Evolutionary conservation across 2,888 invertebrate genomes (phyloP).

Genomic region (Protula sp.): DNA sequence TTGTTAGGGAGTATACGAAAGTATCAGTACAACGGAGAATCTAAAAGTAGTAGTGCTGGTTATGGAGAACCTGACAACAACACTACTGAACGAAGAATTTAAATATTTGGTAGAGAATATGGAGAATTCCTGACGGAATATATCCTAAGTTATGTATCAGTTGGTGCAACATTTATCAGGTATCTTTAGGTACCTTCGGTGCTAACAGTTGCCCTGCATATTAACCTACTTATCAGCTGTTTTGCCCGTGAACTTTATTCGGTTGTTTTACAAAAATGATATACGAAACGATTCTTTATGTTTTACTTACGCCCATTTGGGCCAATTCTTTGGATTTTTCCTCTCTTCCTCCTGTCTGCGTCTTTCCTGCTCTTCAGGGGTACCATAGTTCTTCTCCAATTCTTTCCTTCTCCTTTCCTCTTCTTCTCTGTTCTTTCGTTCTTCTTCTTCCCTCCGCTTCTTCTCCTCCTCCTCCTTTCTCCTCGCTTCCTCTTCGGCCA

Average conservation of each 20-base stretch:
- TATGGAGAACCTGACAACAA: no score
- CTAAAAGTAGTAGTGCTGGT: no score
- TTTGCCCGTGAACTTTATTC: no score
- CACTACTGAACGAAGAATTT: no score
- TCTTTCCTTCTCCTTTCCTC: not conserved
- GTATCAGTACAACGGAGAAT: no score
- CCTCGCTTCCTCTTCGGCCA: not conserved
- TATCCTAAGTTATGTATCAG: not conserved
- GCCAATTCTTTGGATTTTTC: conserved; percentile 39
- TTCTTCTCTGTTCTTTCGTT: not conserved
- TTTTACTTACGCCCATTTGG: conserved; percentile 36
- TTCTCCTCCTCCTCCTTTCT: not conserved
- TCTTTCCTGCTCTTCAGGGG: not conserved
- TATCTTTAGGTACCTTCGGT: not conserved
- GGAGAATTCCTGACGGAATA: no score
- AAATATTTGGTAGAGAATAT: no score
- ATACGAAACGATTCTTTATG: no score
- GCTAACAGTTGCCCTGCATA: no score
- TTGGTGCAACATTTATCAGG: not conserved
- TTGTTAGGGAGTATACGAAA: not conserved
- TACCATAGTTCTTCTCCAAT: not conserved
- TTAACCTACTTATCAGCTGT: no score
- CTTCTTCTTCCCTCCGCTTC: not conserved
- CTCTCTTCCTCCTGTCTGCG: not conserved
- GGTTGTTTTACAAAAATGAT: no score